Percentiles rank a stretch among this genome's conserved stretches.
phyloP scores from a whole-genome alignment of 2,888 invertebrate species.

The Dynastes maya region DNA sequence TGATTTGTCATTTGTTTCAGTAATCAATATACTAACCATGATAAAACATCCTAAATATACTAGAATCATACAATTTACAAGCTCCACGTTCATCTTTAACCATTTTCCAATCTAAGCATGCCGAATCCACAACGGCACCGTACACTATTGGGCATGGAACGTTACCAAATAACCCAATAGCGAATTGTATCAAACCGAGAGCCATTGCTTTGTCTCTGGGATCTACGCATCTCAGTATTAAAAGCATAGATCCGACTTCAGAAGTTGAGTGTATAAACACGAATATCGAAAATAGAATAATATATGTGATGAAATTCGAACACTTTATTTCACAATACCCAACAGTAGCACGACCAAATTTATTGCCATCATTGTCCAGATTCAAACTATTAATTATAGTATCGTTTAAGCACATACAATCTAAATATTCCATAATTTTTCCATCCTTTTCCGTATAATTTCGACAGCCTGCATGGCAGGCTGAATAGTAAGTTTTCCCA shows the following conservation, averaged over 20 bases:
- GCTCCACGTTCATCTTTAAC: slow-evolving; percentile 87
- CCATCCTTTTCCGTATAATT: slow-evolving; percentile 76
- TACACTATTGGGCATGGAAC: slow-evolving; percentile 97
- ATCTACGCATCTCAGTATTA: slow-evolving; percentile 92
- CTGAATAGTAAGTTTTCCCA: slow-evolving; percentile 87
- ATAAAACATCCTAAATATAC: slow-evolving; percentile 87
- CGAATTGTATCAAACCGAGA: slow-evolving; percentile 93
- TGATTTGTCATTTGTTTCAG: too few species aligned
- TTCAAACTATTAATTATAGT: slow-evolving; percentile 48
- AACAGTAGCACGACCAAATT: slow-evolving; percentile 76
- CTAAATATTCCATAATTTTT: slow-evolving; percentile 73
- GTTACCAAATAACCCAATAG: slow-evolving; percentile 93
- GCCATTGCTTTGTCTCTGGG: slow-evolving; percentile 96
- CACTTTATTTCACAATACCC: slow-evolving; percentile 89
- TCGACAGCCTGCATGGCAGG: slow-evolving; percentile 91
- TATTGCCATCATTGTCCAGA: slow-evolving; percentile 42
- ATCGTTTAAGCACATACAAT: slow-evolving; percentile 72
- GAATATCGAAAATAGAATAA: slow-evolving; percentile 87
- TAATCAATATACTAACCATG: slow-evolving; percentile 76
- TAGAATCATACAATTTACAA: slow-evolving; percentile 90
- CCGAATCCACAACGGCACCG: slow-evolving; percentile 93
- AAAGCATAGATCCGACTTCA: slow-evolving; percentile 92
- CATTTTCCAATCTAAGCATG: slow-evolving; percentile 90
- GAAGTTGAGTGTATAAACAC: slow-evolving; percentile 95
- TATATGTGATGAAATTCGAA: slow-evolving; percentile 85